Evolutionary conservation across 2,797 vertebrate genomes (phyloP), one percentile per base, ranked within the genome.

Genomic region (Sciaenops ocellatus): DNA sequence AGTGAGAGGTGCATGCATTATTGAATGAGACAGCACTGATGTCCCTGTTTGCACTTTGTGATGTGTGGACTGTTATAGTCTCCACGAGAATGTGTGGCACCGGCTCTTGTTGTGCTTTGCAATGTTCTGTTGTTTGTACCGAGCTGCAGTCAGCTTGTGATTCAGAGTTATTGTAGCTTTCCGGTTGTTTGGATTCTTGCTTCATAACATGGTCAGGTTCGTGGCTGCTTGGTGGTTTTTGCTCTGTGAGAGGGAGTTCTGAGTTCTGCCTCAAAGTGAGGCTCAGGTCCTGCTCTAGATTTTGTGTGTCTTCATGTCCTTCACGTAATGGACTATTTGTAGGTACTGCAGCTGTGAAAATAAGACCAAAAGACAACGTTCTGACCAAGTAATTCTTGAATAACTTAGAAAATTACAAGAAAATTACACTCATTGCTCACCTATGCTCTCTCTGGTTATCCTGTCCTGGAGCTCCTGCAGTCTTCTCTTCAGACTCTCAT

Each of bases 391-490:
- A 56, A 50, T 26, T 48, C 3, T 48, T 50, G 3, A 70, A 60
- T 67, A 26, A 71, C 26, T 20, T 28, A 5, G 56, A 18, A 12
- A 30, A 57, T 51, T 1, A 24, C 7, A 63, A 16, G 18, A 16
- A 18, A 18, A 84, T 24, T 3, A 56, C n/a, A 10, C 18, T 67
- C 66, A 26, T 34, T 66, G 82, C 90, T 55, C 79, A 95, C 94
- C 66, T 72, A 65, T 61, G 69, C 62, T 79, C 46, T 89, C 90
- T 73, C 78, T 89, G 18, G 81, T 65, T 30, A 93, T 78, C 51
- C 73, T 80, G 20, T 91, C 87, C 73, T 94, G 90, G 1, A 95
- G 90, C 68, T 95, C 95, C 75, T 87, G 90, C 63, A 95, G 79
- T 52, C 82, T 90, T 38, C 88, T 92, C 69, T 86, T 94, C 52